Evolutionary conservation across 2,888 invertebrate genomes (phyloP).

Genomic region (Drosophila kuntzei): DNA sequence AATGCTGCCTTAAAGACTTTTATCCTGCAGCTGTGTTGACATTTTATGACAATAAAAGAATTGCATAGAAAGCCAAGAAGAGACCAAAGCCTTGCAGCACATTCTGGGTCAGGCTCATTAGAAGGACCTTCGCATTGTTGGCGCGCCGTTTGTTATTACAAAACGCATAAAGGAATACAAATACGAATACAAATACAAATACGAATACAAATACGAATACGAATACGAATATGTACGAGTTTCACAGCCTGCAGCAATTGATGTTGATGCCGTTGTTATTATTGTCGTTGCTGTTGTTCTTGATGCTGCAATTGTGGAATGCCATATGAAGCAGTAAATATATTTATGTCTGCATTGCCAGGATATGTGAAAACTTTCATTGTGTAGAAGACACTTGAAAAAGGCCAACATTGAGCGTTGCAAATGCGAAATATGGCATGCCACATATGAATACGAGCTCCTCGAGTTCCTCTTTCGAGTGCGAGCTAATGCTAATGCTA

Average conservation of each 20-base stretch:
- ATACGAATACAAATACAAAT: conserved; percentile 47
- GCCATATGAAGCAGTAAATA: conserved; percentile 37
- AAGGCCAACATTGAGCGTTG: conserved; percentile 15
- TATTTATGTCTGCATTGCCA: conserved; percentile 31
- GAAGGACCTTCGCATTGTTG: conserved; percentile 63
- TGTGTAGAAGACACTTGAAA: conserved; percentile 35
- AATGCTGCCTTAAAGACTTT: conserved; percentile 36
- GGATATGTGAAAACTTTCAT: conserved; percentile 47
- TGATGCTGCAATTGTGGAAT: conserved; percentile 30
- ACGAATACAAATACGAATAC: conserved; percentile 41
- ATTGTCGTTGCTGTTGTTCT: conserved; percentile 15
- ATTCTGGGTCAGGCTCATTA: conserved; percentile 71
- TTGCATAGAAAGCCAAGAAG: conserved; percentile 36
- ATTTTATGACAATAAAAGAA: conserved; percentile 42
- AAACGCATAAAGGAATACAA: conserved; percentile 59
- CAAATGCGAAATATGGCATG: conserved; percentile 30
- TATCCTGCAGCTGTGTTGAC: conserved; percentile 38
- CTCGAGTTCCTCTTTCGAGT: conserved; percentile 4
- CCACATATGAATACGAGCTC: not conserved
- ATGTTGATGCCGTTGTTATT: conserved; percentile 17
- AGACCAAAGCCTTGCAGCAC: conserved; percentile 13
- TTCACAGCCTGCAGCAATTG: conserved; percentile 39
- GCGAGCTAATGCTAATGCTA: conserved; percentile 23
- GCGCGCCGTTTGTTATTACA: conserved; percentile 60
- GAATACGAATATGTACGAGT: conserved; percentile 18